Conservation (phyloP, 2,888 invertebrate genomes). For the Clanis bilineata region DNA sequence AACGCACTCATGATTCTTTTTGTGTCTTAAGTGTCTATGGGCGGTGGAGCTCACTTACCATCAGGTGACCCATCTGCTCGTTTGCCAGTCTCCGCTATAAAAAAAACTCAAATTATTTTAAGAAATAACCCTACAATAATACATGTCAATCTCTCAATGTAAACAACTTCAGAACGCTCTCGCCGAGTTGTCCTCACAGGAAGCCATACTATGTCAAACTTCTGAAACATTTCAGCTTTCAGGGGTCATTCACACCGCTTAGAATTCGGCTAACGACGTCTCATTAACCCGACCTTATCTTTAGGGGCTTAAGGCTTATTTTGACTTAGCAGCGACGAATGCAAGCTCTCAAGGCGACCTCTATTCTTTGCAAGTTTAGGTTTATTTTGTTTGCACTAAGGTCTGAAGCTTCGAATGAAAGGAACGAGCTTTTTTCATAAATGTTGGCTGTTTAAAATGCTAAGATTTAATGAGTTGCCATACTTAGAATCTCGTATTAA, state of each 20-base stretch:
- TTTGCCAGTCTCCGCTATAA: too few relatives aligned
- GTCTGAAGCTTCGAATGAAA: constrained; percentile 26
- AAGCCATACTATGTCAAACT: constrained; percentile 72
- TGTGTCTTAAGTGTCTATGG: too few relatives aligned
- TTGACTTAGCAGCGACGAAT: constrained; percentile 27
- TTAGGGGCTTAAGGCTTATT: constrained; percentile 41
- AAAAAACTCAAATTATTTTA: too few relatives aligned
- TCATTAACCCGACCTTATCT: constrained; percentile 37
- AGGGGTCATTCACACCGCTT: constrained; percentile 64
- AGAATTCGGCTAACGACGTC: constrained; percentile 23
- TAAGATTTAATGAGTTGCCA: constrained; percentile 6
- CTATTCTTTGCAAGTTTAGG: constrained; percentile 28
- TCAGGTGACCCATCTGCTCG: too few relatives aligned
- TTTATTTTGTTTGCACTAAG: constrained; percentile 23
- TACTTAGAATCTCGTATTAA: neutral
- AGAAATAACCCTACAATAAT: neutral
- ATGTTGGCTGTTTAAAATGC: constrained; percentile 7
- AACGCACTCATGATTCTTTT: too few relatives aligned
- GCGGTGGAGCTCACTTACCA: too few relatives aligned
- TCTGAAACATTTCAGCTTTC: constrained; percentile 64
- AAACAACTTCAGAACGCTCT: neutral
- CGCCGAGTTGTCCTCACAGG: constrained; percentile 33
- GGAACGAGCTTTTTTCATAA: constrained; percentile 16
- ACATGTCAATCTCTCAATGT: constrained; percentile 3
- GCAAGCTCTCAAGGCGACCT: constrained; percentile 40